These are phyloP conservation scores for Mormyrops boulengeri DNA, from an alignment of 2,797 vertebrate genomes.

Conservation along the genomic window DNA sequence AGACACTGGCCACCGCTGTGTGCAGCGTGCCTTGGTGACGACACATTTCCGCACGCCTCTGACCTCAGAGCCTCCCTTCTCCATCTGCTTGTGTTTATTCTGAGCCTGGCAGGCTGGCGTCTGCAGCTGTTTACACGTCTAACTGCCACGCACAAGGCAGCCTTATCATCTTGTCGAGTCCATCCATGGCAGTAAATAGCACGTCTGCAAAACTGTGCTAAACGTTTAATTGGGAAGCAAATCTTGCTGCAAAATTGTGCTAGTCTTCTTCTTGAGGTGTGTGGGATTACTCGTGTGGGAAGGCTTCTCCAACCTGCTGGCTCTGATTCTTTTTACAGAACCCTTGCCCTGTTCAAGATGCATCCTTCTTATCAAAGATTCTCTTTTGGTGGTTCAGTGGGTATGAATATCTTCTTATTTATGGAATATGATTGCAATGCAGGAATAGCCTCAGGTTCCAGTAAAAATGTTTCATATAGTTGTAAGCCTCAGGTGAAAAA, in stretches of 20 bases:
- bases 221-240: conserved; percentile 22
- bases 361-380: conserved; percentile 83
- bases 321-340: conserved; percentile 68
- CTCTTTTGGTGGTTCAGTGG: conserved; percentile 94
- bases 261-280: conserved; percentile 31
- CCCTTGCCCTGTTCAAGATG: conserved; percentile 78
- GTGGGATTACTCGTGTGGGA: conserved; percentile 35
- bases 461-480: not conserved
- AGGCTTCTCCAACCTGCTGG: conserved; percentile 24
- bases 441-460: not conserved
- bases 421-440: conserved; percentile 31
- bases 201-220: conserved; percentile 32
- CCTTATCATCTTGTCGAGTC: conserved; percentile 39
- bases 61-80: conserved; percentile 55
- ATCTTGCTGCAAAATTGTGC: conserved; percentile 19
- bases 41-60: conserved; percentile 56
- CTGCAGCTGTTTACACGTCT: conserved; percentile 25
- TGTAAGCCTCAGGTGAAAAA: not conserved
- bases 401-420: conserved; percentile 67
- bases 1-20: conserved; percentile 33
- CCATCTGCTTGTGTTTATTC: conserved; percentile 51
- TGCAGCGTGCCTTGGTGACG: conserved; percentile 47
- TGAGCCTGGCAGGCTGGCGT: conserved; percentile 39
- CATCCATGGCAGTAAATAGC: conserved; percentile 36
- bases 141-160: conserved; percentile 34